Evolutionary conservation across 1,140 invertebrate species (phyloP).

Genomic region (Hetaerina americana): DNA sequence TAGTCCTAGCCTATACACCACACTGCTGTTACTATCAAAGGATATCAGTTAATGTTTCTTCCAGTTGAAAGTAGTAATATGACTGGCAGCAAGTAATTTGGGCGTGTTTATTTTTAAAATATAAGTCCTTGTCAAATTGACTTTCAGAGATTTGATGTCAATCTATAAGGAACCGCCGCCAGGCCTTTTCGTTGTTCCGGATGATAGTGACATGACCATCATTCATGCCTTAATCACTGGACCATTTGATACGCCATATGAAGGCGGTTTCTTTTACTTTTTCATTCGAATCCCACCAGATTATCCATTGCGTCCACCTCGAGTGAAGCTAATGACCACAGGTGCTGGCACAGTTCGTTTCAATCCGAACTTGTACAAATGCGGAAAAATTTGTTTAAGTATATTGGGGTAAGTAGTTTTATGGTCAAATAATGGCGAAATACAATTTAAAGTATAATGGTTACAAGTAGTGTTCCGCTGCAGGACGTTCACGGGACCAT

Average conservation of each 20-base stretch:
- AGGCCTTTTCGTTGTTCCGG: slow-evolving; percentile 41
- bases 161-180: slow-evolving; percentile 41
- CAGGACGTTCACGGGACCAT: slow-evolving; percentile 44
- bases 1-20: no score
- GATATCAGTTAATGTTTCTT: no score
- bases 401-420: slow-evolving; percentile 40
- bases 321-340: slow-evolving; percentile 47
- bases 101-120: no score
- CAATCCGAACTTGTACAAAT: slow-evolving; percentile 47
- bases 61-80: no score
- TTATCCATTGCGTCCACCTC: slow-evolving; percentile 41
- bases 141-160: slow-evolving; percentile 39
- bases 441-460: not conserved
- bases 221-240: slow-evolving; percentile 48
- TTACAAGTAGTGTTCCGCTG: slow-evolving; percentile 14
- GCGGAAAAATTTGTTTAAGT: slow-evolving; percentile 50
- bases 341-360: slow-evolving; percentile 43
- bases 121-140: no score
- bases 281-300: slow-evolving; percentile 39
- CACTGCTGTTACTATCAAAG: no score
- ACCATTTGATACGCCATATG: slow-evolving; percentile 50
- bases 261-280: slow-evolving; percentile 50
- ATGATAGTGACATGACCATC: slow-evolving; percentile 38
- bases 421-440: not conserved
- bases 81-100: no score